Evolutionary conservation across 2,113 vertebrate species (phyloP).

Genomic region (Semicossyphus pulcher): DNA sequence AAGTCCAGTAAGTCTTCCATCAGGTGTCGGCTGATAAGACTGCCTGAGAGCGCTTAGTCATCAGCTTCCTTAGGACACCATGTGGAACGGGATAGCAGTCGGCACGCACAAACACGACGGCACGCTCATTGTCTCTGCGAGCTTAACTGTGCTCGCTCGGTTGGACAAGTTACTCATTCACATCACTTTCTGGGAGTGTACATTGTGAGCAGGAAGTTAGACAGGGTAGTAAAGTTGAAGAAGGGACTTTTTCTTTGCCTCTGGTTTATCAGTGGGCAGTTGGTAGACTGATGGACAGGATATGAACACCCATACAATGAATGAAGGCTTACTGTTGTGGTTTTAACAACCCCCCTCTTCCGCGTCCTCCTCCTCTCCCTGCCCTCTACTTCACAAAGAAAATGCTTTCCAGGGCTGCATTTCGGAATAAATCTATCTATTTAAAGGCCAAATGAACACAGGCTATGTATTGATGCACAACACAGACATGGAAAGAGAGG

Average conservation of each 20-base stretch:
- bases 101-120: slow-evolving; percentile 35
- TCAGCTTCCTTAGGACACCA: slow-evolving; percentile 35
- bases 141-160: slow-evolving; percentile 13
- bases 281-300: slow-evolving; percentile 63
- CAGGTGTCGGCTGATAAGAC: slow-evolving; percentile 72
- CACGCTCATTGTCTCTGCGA: slow-evolving; percentile 39
- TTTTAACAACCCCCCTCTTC: slow-evolving; percentile 62
- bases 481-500: slow-evolving; percentile 68
- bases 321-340: slow-evolving; percentile 77
- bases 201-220: slow-evolving; percentile 43
- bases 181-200: slow-evolving; percentile 32
- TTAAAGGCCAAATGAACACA: slow-evolving; percentile 83
- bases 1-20: slow-evolving; percentile 73
- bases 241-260: slow-evolving; percentile 21
- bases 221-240: slow-evolving; percentile 9
- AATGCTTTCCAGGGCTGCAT: slow-evolving; percentile 75
- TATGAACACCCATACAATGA: slow-evolving; percentile 79
- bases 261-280: slow-evolving; percentile 74
- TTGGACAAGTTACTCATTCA: slow-evolving; percentile 37
- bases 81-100: slow-evolving; percentile 41
- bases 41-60: slow-evolving; percentile 59
- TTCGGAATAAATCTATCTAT: slow-evolving; percentile 81
- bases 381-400: slow-evolving; percentile 77
- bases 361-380: slow-evolving; percentile 47
- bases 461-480: slow-evolving; percentile 79